phyloP scores from a whole-genome alignment of 1,140 invertebrate species.

The Cyclargus thomasi region DNA sequence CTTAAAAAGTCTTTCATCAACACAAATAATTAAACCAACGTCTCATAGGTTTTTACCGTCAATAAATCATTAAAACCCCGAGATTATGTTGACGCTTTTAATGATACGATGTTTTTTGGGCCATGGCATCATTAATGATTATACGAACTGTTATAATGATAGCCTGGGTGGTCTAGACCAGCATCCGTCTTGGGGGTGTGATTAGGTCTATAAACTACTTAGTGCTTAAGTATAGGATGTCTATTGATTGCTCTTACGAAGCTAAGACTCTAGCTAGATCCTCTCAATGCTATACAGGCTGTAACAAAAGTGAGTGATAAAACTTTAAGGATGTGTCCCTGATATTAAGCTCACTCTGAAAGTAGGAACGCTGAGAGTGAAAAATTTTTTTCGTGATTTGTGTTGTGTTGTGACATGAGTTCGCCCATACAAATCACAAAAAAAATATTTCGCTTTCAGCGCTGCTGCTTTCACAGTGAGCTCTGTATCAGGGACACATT shows the following conservation, averaged over 20 bases:
- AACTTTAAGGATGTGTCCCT: too few relatives aligned
- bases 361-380: too few relatives aligned
- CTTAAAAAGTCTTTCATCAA: background rate
- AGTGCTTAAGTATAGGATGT: background rate
- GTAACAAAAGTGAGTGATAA: too few relatives aligned
- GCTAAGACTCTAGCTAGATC: too few relatives aligned
- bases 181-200: background rate
- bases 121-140: conserved; percentile 1
- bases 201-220: background rate
- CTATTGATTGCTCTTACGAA: background rate
- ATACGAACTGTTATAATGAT: conserved; percentile 9
- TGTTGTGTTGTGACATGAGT: too few relatives aligned
- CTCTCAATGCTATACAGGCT: too few relatives aligned
- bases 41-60: background rate
- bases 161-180: background rate
- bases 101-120: conserved; percentile 9
- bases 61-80: conserved; percentile 1
- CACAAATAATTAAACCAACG: background rate
- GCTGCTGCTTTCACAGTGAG: too few relatives aligned
- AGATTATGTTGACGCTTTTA: background rate
- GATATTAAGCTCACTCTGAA: too few relatives aligned
- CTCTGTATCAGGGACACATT: too few relatives aligned
- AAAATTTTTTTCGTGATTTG: too few relatives aligned
- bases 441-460: too few relatives aligned
- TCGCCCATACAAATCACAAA: too few relatives aligned